A percentile compares a stretch with the other conserved stretches of the same genome.
phyloP scores from a whole-genome alignment of 2,797 vertebrate genomes.

The Hyperoplus immaculatus region DNA sequence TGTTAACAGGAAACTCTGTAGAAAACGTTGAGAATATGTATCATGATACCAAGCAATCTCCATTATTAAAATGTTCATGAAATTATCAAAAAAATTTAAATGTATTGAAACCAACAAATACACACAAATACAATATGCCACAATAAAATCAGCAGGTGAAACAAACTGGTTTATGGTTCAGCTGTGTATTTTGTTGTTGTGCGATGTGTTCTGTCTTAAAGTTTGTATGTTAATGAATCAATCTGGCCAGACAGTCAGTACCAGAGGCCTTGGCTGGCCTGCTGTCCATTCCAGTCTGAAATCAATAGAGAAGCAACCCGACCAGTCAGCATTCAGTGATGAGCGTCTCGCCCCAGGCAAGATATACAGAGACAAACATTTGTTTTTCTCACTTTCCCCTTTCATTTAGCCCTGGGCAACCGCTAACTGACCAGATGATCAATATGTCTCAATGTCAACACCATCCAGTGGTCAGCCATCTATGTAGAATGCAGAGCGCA shows the following conservation, averaged over 20 bases:
- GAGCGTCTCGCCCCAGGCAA: conserved; percentile 71
- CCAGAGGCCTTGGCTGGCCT: conserved; percentile 64
- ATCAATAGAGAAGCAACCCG: conserved; percentile 76
- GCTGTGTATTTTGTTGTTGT: conserved; percentile 18
- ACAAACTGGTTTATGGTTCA: conserved; percentile 23
- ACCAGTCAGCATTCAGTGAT: conserved; percentile 77
- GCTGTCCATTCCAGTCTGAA: conserved; percentile 48
- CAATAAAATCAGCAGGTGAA: conserved; percentile 32
- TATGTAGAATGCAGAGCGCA: neutral
- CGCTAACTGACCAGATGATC: conserved; percentile 60
- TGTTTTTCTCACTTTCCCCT: conserved; percentile 55
- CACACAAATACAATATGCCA: neutral
- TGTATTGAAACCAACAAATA: neutral
- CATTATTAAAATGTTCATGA: neutral
- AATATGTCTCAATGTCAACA: conserved; percentile 80
- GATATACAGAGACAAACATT: conserved; percentile 48
- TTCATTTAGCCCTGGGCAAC: conserved; percentile 54
- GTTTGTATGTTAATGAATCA: conserved; percentile 58
- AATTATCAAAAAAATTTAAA: neutral
- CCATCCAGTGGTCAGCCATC: conserved; percentile 33
- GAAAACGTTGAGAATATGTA: too few species aligned
- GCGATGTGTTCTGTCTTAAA: conserved; percentile 43
- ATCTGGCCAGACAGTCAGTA: conserved; percentile 74
- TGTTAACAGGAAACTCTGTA: neutral
- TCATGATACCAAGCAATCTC: neutral